These are phyloP conservation scores for Ormyrus pomaceus DNA, from an alignment of 2,888 invertebrate species.

Conservation along the genomic window DNA sequence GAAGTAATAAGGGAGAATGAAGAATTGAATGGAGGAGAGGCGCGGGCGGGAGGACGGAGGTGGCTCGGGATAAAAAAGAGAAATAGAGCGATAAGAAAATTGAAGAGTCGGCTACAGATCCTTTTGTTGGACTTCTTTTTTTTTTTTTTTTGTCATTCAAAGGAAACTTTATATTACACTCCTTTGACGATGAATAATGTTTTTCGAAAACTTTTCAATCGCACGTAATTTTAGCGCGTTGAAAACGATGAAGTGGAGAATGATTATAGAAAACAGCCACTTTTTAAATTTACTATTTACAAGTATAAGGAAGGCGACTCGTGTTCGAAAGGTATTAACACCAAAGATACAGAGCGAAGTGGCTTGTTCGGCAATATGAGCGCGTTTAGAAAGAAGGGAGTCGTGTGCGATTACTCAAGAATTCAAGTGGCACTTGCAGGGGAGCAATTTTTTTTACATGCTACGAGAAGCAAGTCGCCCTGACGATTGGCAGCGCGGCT, in stretches of 20 bases:
- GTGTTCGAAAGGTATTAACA: too few relatives aligned
- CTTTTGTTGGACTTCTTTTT: not conserved
- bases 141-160: not conserved
- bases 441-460: too few relatives aligned
- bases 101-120: constrained; percentile 13
- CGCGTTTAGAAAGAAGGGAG: too few relatives aligned
- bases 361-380: too few relatives aligned
- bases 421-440: too few relatives aligned
- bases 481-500: too few relatives aligned
- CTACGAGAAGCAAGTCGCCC: too few relatives aligned
- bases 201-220: not conserved
- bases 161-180: not conserved
- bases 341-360: too few relatives aligned
- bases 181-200: not conserved
- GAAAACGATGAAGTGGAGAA: too few relatives aligned
- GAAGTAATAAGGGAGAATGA: constrained; percentile 21
- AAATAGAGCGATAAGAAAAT: constrained; percentile 41
- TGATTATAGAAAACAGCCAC: not conserved
- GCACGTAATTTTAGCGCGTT: not conserved
- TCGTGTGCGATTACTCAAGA: too few relatives aligned
- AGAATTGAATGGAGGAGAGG: constrained; percentile 13
- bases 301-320: not conserved
- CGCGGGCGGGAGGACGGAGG: constrained; percentile 5
- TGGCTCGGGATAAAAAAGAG: constrained; percentile 20
- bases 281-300: not conserved